Evolutionary conservation across 2,888 invertebrate genomes (phyloP).

Genomic region (Folsomia manolachei): DNA sequence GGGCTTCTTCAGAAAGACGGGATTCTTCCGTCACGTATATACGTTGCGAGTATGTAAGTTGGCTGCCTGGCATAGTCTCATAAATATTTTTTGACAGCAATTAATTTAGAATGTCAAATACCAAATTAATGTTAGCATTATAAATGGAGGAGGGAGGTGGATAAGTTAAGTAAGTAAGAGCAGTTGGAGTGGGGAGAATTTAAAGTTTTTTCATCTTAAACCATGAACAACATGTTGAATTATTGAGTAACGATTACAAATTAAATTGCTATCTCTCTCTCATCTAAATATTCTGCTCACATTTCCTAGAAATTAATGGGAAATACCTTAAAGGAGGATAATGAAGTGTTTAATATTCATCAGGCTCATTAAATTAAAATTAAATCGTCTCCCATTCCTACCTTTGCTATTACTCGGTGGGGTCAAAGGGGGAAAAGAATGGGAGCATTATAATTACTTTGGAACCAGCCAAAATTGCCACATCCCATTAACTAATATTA

Average conservation of each 20-base stretch:
- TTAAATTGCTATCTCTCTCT: constrained; percentile 5
- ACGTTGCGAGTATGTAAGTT: no score
- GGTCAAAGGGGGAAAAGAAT: not conserved
- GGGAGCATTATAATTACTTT: not conserved
- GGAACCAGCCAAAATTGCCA: not conserved
- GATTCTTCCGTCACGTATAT: not conserved
- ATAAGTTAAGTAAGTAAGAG: not conserved
- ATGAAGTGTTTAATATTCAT: not conserved
- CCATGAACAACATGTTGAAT: not conserved
- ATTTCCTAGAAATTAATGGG: not conserved
- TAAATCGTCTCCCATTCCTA: no score
- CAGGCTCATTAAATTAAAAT: not conserved
- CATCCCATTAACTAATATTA: not conserved
- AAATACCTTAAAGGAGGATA: not conserved
- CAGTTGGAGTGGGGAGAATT: not conserved
- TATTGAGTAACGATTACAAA: constrained; percentile 1
- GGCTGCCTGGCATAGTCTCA: not conserved
- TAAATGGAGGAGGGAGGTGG: not conserved
- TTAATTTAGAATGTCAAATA: constrained; percentile 7
- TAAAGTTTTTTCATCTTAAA: not conserved
- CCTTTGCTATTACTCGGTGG: not conserved
- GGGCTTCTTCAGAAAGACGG: not conserved
- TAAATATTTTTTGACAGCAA: constrained; percentile 2
- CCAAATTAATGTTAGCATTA: not conserved
- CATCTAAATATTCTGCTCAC: not conserved